These are phyloP conservation scores for Paradoxurus hermaphroditus DNA, from an alignment of 2,113 vertebrate species.

Conservation along the genomic window DNA sequence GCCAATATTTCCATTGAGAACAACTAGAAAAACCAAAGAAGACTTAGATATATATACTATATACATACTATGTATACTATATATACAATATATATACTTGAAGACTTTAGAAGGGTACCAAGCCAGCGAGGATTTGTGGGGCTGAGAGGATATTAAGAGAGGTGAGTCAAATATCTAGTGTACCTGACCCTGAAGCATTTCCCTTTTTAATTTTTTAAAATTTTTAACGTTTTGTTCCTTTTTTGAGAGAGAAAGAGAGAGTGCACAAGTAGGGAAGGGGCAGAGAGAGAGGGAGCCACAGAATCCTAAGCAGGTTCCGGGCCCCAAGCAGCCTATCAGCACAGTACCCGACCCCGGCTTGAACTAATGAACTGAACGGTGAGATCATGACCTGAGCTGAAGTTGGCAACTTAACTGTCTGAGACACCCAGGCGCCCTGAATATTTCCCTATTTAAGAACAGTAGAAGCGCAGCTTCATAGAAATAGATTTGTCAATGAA, in stretches of 20 bases:
- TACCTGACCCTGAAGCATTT: neutral
- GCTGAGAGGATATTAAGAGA: neutral
- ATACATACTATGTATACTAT: no score
- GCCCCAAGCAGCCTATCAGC: no score
- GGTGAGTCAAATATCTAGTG: neutral
- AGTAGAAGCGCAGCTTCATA: neutral
- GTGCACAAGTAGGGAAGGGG: no score
- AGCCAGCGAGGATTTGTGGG: neutral
- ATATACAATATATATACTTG: neutral
- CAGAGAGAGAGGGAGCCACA: no score
- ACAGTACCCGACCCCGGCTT: no score
- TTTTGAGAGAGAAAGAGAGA: no score
- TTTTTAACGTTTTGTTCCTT: no score
- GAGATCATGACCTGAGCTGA: no score
- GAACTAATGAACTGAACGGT: no score
- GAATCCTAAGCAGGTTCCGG: no score
- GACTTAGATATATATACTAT: neutral
- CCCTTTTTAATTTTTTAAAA: neutral
- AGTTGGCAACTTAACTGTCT: no score
- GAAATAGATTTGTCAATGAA: neutral
- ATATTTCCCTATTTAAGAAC: neutral
- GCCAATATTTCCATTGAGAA: neutral
- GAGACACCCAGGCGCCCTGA: no score
- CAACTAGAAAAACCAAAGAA: neutral
- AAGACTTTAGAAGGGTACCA: neutral